Conservation (phyloP, 2,113 vertebrate genomes). For the Spizaetus ornatus region DNA sequence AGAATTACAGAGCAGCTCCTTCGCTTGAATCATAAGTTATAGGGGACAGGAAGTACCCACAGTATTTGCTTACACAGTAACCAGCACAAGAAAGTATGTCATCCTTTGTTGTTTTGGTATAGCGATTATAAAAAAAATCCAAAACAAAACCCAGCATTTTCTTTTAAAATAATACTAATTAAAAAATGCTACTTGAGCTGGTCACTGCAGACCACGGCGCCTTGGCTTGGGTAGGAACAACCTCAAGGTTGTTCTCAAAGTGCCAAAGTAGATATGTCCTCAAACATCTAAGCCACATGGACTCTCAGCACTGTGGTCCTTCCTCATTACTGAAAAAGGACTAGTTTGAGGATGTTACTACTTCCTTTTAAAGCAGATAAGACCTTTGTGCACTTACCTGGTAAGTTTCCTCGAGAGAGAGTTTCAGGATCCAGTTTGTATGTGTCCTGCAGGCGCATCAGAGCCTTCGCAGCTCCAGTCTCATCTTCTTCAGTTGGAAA, state of each 20-base stretch:
- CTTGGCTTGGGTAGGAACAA: neutral
- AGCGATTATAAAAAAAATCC: neutral
- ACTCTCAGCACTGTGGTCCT: neutral
- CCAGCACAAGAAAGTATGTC: neutral
- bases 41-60: neutral
- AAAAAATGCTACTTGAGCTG: neutral
- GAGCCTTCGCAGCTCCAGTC: conserved; percentile 89
- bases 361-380: neutral
- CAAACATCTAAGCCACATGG: rapidly evolving
- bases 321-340: neutral
- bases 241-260: neutral
- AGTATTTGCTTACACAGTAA: neutral
- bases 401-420: conserved; percentile 88
- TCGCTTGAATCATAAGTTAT: rapidly evolving
- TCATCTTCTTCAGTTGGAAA: conserved; percentile 93
- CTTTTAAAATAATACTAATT: neutral
- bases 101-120: neutral
- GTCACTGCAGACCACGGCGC: neutral
- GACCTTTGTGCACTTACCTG: conserved; percentile 72
- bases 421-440: conserved; percentile 92
- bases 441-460: conserved; percentile 97
- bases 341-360: neutral
- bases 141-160: neutral
- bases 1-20: neutral
- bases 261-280: rapidly evolving